Percentiles rank a stretch among this genome's conserved stretches.
phyloP scores from a whole-genome alignment of 35 echinoderm and acorn worm species.

The Eucidaris tribuloides region DNA sequence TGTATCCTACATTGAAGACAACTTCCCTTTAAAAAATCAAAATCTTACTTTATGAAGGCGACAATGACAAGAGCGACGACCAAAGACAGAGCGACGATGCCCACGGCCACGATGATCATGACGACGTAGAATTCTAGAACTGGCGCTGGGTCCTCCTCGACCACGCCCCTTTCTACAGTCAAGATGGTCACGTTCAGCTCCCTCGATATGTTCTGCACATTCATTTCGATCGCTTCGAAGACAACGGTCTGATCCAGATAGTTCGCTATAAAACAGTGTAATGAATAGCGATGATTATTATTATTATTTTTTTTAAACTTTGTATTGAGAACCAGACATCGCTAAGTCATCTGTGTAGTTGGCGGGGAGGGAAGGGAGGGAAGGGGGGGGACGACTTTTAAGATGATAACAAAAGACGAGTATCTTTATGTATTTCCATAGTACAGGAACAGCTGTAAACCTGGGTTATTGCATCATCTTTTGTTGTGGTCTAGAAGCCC shows the following conservation, averaged over 20 bases:
- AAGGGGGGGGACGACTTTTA: too few relatives aligned
- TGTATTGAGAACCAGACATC: background rate
- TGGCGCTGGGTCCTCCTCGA: background rate
- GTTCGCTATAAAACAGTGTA: background rate
- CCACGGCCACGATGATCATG: background rate
- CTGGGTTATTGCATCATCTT: too few relatives aligned
- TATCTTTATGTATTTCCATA: too few relatives aligned
- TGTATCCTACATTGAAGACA: too few relatives aligned
- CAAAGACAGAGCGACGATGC: background rate
- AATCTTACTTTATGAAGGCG: too few relatives aligned
- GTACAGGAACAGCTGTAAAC: too few relatives aligned
- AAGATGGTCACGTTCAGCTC: background rate
- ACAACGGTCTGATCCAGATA: slow-evolving; percentile 12
- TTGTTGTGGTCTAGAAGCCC: too few relatives aligned
- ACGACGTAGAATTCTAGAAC: background rate
- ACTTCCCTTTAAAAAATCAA: too few relatives aligned
- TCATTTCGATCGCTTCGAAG: slow-evolving; percentile 2
- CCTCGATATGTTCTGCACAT: background rate
- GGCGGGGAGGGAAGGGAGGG: too few relatives aligned
- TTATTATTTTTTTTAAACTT: background rate
- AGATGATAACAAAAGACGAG: too few relatives aligned
- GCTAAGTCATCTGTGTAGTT: too few relatives aligned
- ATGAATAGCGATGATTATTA: background rate
- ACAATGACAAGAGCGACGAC: background rate
- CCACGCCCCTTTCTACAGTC: background rate